Base-by-base conservation (phyloP, 2,113 vertebrate species). In the Vulpes ferrilata region DNA sequence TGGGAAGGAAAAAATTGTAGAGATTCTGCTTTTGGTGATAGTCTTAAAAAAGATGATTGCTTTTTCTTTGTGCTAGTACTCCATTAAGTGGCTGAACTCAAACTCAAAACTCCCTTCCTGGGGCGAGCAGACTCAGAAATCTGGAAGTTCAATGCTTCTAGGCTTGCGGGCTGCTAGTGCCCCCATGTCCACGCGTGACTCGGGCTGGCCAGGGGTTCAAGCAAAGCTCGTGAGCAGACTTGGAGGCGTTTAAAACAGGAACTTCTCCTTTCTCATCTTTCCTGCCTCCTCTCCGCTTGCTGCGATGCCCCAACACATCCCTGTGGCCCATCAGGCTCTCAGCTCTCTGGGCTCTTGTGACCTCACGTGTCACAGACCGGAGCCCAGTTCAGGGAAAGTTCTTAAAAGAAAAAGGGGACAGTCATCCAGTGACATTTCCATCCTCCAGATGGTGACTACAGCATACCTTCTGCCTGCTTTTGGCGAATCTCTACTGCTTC, bases 111-210 rank as follows among this genome's bases (percentile, higher is more conserved):
- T 25, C 12, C n/a, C 20, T 86, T 51, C 2, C 11, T 76, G 62
- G 78, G 38, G 11, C 4, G 4, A 11, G 2, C 6, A 60, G 23
- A 11, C 32, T 6, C 38, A n/a, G 71, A 23, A 59, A 53, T 11
- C 12, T 43, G 35, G 16, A 51, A n/a, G 2, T 73, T 62, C n/a
- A n/a, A 60, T 43, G 48, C 4, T 20, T 83, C 89, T 30, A 53
- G 0, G 3, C 13, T 80, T 74, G n/a, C 23, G 57, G 48, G 25
- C 32, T 30, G 0, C 38, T 59, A 60, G 73, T 80, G 23, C 57
- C 51, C 13, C 16, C 48, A 32, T 4, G 3, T 16, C 2, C 22
- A 10, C 22, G 22, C 0, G 0, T 30, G 25, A 53, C 73, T 48
- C 11, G 73, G 23, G 6, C 19, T 23, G n/a, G 51, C 27, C 73